These are phyloP conservation scores for Itoplectis maculator DNA, from an alignment of 2,888 invertebrate species.

Conservation along the genomic window DNA sequence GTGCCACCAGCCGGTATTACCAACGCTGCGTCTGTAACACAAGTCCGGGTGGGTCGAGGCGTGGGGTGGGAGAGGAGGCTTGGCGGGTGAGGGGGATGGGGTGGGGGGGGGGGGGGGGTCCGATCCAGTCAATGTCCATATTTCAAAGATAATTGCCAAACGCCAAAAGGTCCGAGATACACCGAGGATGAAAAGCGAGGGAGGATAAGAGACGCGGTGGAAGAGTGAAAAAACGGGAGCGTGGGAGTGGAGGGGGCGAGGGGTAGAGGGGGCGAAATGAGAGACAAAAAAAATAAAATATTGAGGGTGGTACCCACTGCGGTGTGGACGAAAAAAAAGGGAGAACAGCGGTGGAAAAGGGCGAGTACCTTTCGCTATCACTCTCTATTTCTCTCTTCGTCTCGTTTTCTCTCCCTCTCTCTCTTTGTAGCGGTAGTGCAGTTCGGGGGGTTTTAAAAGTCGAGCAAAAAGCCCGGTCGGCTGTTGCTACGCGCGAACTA, in stretches of 20 bases:
- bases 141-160: slow-evolving; percentile 34
- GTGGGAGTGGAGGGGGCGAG: background rate
- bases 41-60: background rate
- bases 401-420: too few relatives aligned
- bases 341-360: slow-evolving; percentile 37
- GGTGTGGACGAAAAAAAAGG: slow-evolving; percentile 1
- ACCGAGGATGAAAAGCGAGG: background rate
- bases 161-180: slow-evolving; percentile 15
- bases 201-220: background rate
- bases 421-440: slow-evolving; percentile 64
- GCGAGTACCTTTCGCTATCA: slow-evolving; percentile 52
- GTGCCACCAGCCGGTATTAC: background rate
- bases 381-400: too few relatives aligned
- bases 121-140: slow-evolving; percentile 4
- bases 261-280: too few relatives aligned
- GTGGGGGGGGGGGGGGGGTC: background rate
- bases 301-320: slow-evolving; percentile 16
- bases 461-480: slow-evolving; percentile 76
- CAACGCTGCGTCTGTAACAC: background rate
- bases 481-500: slow-evolving; percentile 81
- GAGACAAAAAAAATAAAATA: background rate
- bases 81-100: background rate
- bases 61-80: background rate
- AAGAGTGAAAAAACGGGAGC: slow-evolving; percentile 26
- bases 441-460: slow-evolving; percentile 74